phyloP scores from a whole-genome alignment of 1,140 invertebrate genomes.

The Helicoverpa zea region DNA sequence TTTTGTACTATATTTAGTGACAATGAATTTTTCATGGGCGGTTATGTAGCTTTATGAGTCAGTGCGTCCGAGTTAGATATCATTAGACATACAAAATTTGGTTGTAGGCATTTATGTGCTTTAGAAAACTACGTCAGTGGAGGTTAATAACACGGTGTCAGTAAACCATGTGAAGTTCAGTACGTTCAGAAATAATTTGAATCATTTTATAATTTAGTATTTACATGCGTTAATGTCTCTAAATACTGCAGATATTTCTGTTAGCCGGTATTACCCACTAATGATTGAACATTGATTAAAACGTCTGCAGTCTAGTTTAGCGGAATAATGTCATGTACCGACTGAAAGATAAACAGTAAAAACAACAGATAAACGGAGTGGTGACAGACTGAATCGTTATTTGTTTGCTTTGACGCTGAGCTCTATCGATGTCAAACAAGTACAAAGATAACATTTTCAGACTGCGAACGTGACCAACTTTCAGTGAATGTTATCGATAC shows the following conservation, averaged over 20 bases:
- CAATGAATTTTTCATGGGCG: slow-evolving; percentile 31
- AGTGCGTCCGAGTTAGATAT: slow-evolving; percentile 3
- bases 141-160: slow-evolving; percentile 13
- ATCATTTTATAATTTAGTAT: background rate
- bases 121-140: slow-evolving; percentile 4
- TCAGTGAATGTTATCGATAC: slow-evolving; percentile 27
- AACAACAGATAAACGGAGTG: slow-evolving; percentile 21
- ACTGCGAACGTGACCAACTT: slow-evolving; percentile 31
- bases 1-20: slow-evolving; percentile 38
- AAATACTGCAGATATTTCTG: background rate
- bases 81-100: slow-evolving; percentile 14
- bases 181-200: background rate
- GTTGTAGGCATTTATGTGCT: slow-evolving; percentile 18
- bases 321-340: slow-evolving; percentile 6
- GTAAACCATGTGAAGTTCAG: background rate
- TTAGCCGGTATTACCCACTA: background rate
- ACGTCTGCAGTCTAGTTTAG: slow-evolving; percentile 16
- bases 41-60: slow-evolving; percentile 27
- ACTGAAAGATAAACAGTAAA: slow-evolving; percentile 28
- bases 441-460: slow-evolving; percentile 15
- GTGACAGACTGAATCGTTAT: background rate
- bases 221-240: background rate
- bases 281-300: background rate
- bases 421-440: slow-evolving; percentile 33
- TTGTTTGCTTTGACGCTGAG: background rate